Conservation (phyloP, 2,113 vertebrate genomes). For the Esox niger region DNA sequence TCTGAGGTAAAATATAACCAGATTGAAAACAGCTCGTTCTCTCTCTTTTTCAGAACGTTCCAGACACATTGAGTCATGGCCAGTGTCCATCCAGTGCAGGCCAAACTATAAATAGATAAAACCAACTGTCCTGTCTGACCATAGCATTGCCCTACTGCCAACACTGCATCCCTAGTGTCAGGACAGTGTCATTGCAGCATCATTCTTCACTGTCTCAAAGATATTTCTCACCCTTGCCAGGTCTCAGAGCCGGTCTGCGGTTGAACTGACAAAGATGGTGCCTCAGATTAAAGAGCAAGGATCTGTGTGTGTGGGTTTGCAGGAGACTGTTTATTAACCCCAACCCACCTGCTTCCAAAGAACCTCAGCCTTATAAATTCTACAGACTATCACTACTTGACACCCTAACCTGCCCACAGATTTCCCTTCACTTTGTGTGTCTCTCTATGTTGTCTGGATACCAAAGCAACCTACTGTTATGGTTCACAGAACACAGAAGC, state of each 20-base stretch:
- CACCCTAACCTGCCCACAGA: too few species aligned
- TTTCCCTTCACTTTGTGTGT: neutral
- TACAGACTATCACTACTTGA: too few species aligned
- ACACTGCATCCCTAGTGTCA: neutral
- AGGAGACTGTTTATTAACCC: neutral
- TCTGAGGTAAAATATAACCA: neutral
- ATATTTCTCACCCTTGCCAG: too few species aligned
- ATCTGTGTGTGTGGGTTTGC: neutral
- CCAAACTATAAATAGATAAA: neutral
- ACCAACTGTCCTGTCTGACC: neutral
- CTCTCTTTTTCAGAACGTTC: neutral
- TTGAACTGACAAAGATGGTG: too few species aligned
- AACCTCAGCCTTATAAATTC: neutral
- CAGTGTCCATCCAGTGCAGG: conserved; percentile 1
- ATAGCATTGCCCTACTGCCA: neutral
- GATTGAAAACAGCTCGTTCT: neutral
- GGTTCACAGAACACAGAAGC: conserved; percentile 24
- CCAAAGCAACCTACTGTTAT: conserved; percentile 32
- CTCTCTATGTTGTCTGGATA: neutral
- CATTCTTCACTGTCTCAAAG: too few species aligned
- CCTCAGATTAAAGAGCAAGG: too few species aligned
- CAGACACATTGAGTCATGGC: conserved; percentile 8
- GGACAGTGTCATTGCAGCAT: conserved; percentile 1
- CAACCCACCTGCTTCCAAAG: neutral
- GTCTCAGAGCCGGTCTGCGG: too few species aligned